Conservation (phyloP, 2,113 vertebrate species). For the Ginglymostoma cirratum region DNA sequence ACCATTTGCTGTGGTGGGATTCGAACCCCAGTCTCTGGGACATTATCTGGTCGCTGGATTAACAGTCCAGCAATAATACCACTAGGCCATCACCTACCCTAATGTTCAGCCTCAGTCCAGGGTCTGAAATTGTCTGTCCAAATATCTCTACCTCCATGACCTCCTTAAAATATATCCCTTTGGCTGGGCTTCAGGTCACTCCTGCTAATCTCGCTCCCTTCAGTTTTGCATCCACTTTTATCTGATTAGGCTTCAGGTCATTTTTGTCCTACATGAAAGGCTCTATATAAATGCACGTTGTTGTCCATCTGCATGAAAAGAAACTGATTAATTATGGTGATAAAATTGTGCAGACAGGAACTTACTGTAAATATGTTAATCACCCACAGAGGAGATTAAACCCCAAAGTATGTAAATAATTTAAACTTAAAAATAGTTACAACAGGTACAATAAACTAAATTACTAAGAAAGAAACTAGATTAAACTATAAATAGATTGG, state of each 20-base stretch:
- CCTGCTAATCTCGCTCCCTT: background rate
- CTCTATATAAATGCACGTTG: background rate
- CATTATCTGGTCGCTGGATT: too few relatives aligned
- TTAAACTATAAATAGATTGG: slow-evolving; percentile 1
- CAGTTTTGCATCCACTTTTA: background rate
- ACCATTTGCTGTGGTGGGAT: too few relatives aligned
- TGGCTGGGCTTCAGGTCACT: background rate
- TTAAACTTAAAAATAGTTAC: slow-evolving; percentile 2
- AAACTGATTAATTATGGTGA: background rate
- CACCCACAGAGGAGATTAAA: background rate
- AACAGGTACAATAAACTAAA: slow-evolving; percentile 13
- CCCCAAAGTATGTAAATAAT: background rate
- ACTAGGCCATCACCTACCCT: too few relatives aligned
- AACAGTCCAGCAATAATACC: too few relatives aligned
- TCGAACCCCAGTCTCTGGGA: too few relatives aligned
- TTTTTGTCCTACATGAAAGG: background rate
- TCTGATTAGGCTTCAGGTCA: background rate
- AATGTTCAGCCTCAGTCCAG: background rate
- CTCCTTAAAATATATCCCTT: background rate
- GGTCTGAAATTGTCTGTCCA: background rate
- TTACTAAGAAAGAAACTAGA: background rate
- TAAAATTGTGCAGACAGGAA: slow-evolving; percentile 4
- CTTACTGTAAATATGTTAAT: slow-evolving; percentile 14
- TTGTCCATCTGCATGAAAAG: background rate
- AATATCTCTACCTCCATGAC: background rate